Base-by-base conservation (phyloP, 1,140 invertebrate species). In the Scaptomyza graminum region DNA sequence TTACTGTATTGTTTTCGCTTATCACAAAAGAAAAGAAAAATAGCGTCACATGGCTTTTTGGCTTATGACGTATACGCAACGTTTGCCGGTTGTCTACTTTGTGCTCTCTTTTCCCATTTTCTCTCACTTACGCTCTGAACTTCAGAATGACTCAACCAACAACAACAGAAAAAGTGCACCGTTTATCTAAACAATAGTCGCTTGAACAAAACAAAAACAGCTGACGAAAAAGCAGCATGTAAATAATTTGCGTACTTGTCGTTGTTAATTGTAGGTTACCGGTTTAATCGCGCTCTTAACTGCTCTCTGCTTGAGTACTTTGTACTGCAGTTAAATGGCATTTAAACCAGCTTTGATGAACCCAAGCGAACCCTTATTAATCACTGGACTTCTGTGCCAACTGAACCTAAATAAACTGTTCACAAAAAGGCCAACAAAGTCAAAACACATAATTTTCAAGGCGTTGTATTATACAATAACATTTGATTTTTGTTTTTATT, bases 41-140 rank as follows among this genome's bases (percentile, higher is more conserved):
- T n/a, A 37, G 12, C 22, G 37, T 47, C 49, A 52, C 49, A 62
- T 28, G 52, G 43, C 44, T 13, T 57, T 73, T 73, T 34, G 51
- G 37, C 65, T 39, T 28, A 51, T 74, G 65, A 60, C 69, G 69
- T 72, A 72, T 67, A 67, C 69, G 55, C 63, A 46, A 3, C 39
- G 51, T 69, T 18, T n/a, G 37, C 57, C 51, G 47, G 28, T 34
- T 55, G 31, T 6, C 6, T 13, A 37, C 47, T 18, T n/a, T 34
- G 11, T 12, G 22, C 37, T 11, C 15, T 49, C 31, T 22, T 66
- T 12, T 16, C 46, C 13, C 12, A 6, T 49, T 15, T 8, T 66
- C 31, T 28, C 18, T 18, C 16, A 39, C 47, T 49, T 8, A 34
- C 31, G 11, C 44, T 12, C 37, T 12, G 12, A 22, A n/a, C 37